Evolutionary conservation across 2,113 vertebrate genomes (phyloP).

Genomic region (Peromyscus californicus): DNA sequence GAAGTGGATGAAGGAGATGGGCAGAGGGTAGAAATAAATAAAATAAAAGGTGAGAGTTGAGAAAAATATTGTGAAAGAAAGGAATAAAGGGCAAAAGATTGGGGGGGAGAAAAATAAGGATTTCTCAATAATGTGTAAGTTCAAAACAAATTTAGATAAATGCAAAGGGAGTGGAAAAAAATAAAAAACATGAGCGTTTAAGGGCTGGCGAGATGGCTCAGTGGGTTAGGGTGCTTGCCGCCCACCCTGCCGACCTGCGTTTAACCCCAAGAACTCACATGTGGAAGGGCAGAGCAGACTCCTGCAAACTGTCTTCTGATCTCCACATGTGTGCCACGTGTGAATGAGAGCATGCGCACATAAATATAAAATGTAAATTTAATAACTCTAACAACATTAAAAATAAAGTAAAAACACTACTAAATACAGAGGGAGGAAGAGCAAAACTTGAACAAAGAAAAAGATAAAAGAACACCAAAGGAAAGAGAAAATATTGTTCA

Average conservation of each 20-base stretch:
- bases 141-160: background rate
- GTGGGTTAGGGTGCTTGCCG: background rate
- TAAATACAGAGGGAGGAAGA: background rate
- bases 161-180: background rate
- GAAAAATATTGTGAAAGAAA: background rate
- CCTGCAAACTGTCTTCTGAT: background rate
- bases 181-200: background rate
- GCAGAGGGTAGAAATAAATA: background rate
- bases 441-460: background rate
- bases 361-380: background rate
- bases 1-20: background rate
- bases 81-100: background rate
- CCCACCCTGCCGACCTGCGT: background rate
- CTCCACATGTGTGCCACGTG: background rate
- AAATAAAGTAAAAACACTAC: background rate
- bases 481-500: background rate
- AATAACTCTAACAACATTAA: background rate
- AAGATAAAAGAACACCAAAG: background rate
- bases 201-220: background rate
- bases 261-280: background rate
- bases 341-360: background rate
- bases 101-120: background rate
- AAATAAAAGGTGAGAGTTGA: background rate
- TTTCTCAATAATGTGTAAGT: background rate
- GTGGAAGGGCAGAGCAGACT: background rate